These are phyloP conservation scores for Protonemura montana DNA, from an alignment of 2,888 invertebrate genomes.

Conservation along the genomic window DNA sequence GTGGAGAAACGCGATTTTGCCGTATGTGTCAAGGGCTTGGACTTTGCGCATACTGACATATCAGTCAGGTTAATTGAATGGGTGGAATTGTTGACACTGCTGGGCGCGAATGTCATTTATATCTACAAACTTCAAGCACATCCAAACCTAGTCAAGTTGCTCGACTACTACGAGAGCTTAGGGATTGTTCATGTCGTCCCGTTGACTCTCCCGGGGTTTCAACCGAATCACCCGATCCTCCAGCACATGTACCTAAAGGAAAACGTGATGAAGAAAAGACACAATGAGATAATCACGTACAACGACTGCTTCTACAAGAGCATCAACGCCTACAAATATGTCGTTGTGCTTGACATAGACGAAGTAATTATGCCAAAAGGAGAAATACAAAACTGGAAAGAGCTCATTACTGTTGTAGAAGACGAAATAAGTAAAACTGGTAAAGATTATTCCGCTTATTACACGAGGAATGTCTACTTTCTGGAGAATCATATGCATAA, in stretches of 20 bases:
- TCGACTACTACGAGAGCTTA: conserved; percentile 52
- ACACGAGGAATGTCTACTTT: conserved; percentile 60
- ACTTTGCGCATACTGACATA: conserved; percentile 58
- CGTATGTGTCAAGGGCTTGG: conserved; percentile 60
- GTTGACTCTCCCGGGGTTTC: conserved; percentile 57
- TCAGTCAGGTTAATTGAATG: conserved; percentile 59
- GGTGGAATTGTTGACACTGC: conserved; percentile 58
- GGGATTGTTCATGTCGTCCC: conserved; percentile 53
- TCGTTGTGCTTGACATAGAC: conserved; percentile 60
- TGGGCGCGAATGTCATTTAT: conserved; percentile 59
- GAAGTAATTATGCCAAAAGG: conserved; percentile 59
- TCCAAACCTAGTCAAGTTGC: conserved; percentile 55
- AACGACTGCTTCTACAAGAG: conserved; percentile 61
- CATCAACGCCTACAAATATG: conserved; percentile 56
- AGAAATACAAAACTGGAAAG: conserved; percentile 53
- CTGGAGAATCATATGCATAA: conserved; percentile 55
- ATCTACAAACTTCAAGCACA: conserved; percentile 60
- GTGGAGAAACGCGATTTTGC: conserved; percentile 55
- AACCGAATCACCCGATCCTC: conserved; percentile 56
- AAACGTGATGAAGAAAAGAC: conserved; percentile 58
- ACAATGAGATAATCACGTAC: conserved; percentile 61
- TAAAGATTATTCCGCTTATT: conserved; percentile 54
- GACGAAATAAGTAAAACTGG: conserved; percentile 51
- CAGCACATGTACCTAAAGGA: conserved; percentile 55
- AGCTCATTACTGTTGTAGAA: conserved; percentile 54